phyloP scores from a whole-genome alignment of 2,888 invertebrate species.

The Xanthorhoe designata region DNA sequence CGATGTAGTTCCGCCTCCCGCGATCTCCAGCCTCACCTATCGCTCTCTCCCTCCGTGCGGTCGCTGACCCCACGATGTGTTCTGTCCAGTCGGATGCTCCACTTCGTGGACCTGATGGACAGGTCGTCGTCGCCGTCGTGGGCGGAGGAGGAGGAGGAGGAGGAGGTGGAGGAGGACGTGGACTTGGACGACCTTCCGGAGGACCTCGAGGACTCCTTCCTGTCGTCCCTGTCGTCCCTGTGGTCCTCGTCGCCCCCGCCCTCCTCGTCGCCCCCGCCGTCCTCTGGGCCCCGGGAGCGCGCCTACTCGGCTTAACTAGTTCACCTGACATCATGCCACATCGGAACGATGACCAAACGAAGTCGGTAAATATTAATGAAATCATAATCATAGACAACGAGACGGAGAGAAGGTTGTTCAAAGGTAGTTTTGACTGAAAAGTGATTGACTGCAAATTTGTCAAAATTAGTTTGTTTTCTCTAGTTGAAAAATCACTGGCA shows the following conservation, averaged over 20 bases:
- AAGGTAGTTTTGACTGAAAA: too few relatives aligned
- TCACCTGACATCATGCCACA: too few relatives aligned
- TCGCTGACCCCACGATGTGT: neutral
- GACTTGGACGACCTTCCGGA: slow-evolving; percentile 70
- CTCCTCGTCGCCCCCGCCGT: slow-evolving; percentile 43
- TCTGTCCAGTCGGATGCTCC: slow-evolving; percentile 66
- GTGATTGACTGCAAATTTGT: too few relatives aligned
- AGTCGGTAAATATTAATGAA: too few relatives aligned
- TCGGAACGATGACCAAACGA: too few relatives aligned
- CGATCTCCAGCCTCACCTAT: neutral
- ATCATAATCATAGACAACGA: too few relatives aligned
- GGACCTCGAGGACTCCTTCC: slow-evolving; percentile 73
- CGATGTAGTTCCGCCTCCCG: too few relatives aligned
- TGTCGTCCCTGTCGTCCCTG: neutral
- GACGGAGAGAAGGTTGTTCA: too few relatives aligned
- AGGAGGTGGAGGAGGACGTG: slow-evolving; percentile 42
- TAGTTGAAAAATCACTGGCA: too few relatives aligned
- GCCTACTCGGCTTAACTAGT: too few relatives aligned
- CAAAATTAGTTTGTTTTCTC: too few relatives aligned
- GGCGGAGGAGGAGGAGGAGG: slow-evolving; percentile 40
- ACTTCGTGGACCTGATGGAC: slow-evolving; percentile 79
- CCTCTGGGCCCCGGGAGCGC: too few relatives aligned
- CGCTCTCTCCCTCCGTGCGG: neutral
- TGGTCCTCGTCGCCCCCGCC: neutral
- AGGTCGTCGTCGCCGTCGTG: slow-evolving; percentile 74